Evolutionary conservation across 2,888 invertebrate genomes (phyloP).

Genomic region (Phoenoteleia sp.): DNA sequence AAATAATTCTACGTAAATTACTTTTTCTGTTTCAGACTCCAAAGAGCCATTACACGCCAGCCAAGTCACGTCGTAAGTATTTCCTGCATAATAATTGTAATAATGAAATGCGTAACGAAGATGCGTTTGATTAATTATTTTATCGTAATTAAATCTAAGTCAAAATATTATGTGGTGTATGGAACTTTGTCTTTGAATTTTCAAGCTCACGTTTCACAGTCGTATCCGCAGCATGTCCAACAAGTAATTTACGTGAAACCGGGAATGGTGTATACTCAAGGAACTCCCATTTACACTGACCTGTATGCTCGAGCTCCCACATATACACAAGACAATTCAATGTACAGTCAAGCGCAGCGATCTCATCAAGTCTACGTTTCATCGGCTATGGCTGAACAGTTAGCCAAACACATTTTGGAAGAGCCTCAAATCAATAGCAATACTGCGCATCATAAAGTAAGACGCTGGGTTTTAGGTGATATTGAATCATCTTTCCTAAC

Average conservation of each 20-base stretch:
- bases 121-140: constrained; percentile 34
- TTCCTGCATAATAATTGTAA: constrained; percentile 19
- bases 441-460: constrained; percentile 77
- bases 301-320: constrained; percentile 76
- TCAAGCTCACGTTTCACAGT: constrained; percentile 67
- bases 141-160: constrained; percentile 2
- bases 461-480: no score
- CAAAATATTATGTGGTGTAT: constrained; percentile 36
- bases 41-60: constrained; percentile 40
- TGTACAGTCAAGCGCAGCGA: constrained; percentile 78
- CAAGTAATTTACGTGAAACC: constrained; percentile 81
- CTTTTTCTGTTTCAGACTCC: constrained; percentile 57
- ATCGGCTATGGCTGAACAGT: constrained; percentile 74
- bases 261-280: constrained; percentile 77
- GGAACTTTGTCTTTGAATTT: constrained; percentile 63
- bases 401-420: constrained; percentile 78
- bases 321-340: constrained; percentile 80
- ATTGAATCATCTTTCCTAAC: not conserved
- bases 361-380: constrained; percentile 78
- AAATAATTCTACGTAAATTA: constrained; percentile 25
- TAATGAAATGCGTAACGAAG: constrained; percentile 1
- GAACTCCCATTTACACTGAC: constrained; percentile 76
- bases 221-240: constrained; percentile 79
- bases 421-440: constrained; percentile 74
- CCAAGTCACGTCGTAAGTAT: constrained; percentile 62